Evolutionary conservation across 92 coral and sea anemone genomes (phyloP), one percentile per base, ranked within the genome.

Genomic region (Desmophyllum pertusum): DNA sequence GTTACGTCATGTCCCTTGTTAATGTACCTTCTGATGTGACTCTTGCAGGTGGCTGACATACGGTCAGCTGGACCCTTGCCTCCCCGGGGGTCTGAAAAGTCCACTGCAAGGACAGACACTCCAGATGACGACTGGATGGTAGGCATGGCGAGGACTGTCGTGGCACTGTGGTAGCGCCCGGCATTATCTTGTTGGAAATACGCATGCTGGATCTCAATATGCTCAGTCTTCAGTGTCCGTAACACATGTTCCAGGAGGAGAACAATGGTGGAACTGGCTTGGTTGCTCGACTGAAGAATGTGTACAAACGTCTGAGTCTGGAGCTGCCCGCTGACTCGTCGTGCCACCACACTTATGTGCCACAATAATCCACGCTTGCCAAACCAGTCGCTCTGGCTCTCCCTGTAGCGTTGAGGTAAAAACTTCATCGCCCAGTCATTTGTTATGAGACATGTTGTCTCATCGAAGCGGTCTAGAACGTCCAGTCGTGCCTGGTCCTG

Each of bases 151-250:
- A n/a, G 25, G 69, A 62, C 4, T 17, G 36, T 62, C 36, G 69
- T 62, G 19, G 84, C 84, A 81, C 70, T 46, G 50, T 70, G 85
- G 61, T 81, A 81, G 78, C 85, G 68, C 7, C 85, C 78, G 9
- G 70, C 78, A 65, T 70, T 81, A 59, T 80, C 76, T n/a, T 77
- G 82, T 18, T 48, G 70, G 2, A 77, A 38, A 38, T 59, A 51
- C 6, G 69, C 82, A 17, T 29, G 3, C 6, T 59, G 6, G 33
- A 59, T 77, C 23, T 55, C 81, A 3, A 67, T 65, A 46, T 77
- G 41, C 15, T 35, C 39, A 1, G 70, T 77, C 81, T 78, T 77
- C 51, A 78, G 83, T 57, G 72, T 78, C 25, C 71, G 57, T 46
- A 59, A 43, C 4, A 53, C 31, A 38, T 78, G 83, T 18, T 78